phyloP scores from a whole-genome alignment of 2,888 invertebrate species.

The Alsophila aescularia region DNA sequence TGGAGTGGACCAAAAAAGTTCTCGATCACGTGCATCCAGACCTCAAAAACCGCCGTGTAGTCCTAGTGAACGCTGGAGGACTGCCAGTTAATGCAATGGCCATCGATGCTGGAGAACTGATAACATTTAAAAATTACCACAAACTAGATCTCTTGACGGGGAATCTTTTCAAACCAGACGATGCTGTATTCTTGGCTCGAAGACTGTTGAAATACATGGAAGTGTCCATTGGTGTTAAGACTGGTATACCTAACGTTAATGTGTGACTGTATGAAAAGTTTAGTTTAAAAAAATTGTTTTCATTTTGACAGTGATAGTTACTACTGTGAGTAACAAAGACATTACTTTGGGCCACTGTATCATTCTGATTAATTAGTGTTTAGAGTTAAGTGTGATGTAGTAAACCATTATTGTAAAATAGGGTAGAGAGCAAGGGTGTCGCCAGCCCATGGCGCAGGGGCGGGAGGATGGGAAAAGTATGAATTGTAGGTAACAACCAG shows the following conservation, averaged over 20 bases:
- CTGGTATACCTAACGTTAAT: conserved; percentile 77
- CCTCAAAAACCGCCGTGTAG: conserved; percentile 63
- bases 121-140: conserved; percentile 61
- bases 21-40: conserved; percentile 73
- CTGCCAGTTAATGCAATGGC: conserved; percentile 69
- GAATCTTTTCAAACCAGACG: conserved; percentile 61
- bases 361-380: no score
- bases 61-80: conserved; percentile 73
- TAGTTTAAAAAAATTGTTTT: no score
- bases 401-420: no score
- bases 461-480: no score
- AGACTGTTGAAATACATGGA: conserved; percentile 70
- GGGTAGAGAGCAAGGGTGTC: no score
- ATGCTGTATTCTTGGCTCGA: conserved; percentile 60
- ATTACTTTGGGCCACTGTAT: no score
- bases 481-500: no score
- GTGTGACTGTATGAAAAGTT: conserved; percentile 44
- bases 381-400: no score
- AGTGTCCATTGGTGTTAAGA: conserved; percentile 69
- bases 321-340: no score
- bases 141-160: conserved; percentile 69
- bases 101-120: conserved; percentile 65
- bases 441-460: no score
- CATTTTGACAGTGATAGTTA: no score
- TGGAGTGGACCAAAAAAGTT: conserved; percentile 69